These are phyloP conservation scores for Pantelozetes paolii DNA, from an alignment of 2,888 invertebrate species.

Conservation along the genomic window DNA sequence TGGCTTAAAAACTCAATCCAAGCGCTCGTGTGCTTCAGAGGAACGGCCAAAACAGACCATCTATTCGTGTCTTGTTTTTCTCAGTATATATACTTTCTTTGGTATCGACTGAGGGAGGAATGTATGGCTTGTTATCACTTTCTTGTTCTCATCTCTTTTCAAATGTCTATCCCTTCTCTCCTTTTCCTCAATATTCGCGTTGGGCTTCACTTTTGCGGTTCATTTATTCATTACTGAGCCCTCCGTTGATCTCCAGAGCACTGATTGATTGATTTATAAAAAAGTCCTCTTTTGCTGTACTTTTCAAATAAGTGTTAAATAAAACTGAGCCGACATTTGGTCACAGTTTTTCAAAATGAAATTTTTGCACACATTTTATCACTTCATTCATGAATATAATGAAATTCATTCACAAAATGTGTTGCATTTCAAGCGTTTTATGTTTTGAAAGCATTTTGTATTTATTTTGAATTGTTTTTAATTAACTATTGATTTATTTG, in stretches of 20 bases:
- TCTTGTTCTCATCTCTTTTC: neutral
- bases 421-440: neutral
- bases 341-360: neutral
- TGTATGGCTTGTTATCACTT: slow-evolving; percentile 32
- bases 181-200: neutral
- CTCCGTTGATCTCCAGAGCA: slow-evolving; percentile 1
- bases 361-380: neutral
- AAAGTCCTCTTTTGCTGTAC: neutral
- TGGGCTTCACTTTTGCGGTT: slow-evolving; percentile 28
- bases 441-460: neutral
- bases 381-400: neutral
- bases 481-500: slow-evolving; percentile 7
- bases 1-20: slow-evolving; percentile 26
- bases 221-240: slow-evolving; percentile 29
- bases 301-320: neutral
- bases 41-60: slow-evolving; percentile 20
- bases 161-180: neutral
- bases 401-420: neutral
- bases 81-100: neutral
- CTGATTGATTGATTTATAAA: slow-evolving; percentile 32
- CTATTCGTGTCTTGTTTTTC: slow-evolving; percentile 27
- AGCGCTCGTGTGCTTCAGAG: slow-evolving; percentile 5
- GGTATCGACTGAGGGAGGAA: slow-evolving; percentile 10
- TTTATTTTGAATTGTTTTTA: neutral
- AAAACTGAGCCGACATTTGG: neutral